Evolutionary conservation across 2,797 vertebrate genomes (phyloP).

Genomic region (Myoxocephalus aenaeus): DNA sequence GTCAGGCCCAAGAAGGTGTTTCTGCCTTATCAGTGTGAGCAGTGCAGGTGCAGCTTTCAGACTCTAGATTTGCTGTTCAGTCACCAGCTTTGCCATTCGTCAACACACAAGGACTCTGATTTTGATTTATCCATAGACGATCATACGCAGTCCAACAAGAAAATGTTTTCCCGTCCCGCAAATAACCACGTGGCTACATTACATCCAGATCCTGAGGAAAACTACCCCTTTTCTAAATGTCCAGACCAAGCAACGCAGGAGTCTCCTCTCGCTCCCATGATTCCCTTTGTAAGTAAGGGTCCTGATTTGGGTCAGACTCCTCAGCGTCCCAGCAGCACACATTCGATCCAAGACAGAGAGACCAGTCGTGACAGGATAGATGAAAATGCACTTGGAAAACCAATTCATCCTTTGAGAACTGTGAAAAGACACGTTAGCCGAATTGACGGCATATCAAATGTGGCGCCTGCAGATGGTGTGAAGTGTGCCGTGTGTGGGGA

Average conservation of each 20-base stretch:
- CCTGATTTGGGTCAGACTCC: conserved; percentile 10
- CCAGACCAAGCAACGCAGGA: conserved; percentile 13
- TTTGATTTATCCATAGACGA: conserved; percentile 58
- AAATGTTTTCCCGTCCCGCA: not conserved
- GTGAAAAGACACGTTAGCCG: conserved; percentile 7
- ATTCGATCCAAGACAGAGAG: conserved; percentile 12
- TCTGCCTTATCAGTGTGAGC: conserved; percentile 84
- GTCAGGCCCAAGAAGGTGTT: conserved; percentile 60
- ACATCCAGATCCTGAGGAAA: conserved; percentile 10
- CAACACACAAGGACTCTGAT: conserved; percentile 39
- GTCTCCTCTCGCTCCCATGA: not conserved
- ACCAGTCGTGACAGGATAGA: not conserved
- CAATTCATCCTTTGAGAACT: conserved; percentile 36
- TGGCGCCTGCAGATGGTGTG: conserved; percentile 51
- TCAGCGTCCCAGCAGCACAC: not conserved
- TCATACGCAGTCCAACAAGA: conserved; percentile 14
- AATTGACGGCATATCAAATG: conserved; percentile 27
- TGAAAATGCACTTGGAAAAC: conserved; percentile 30
- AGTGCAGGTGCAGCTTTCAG: conserved; percentile 79
- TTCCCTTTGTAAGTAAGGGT: conserved; percentile 21
- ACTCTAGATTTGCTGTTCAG: conserved; percentile 81
- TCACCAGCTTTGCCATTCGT: conserved; percentile 83
- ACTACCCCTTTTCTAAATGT: not conserved
- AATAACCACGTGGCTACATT: not conserved
- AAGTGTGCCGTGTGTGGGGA: conserved; percentile 80